Evolutionary conservation across 2,888 invertebrate species (phyloP).

Genomic region (Sericinus montela): DNA sequence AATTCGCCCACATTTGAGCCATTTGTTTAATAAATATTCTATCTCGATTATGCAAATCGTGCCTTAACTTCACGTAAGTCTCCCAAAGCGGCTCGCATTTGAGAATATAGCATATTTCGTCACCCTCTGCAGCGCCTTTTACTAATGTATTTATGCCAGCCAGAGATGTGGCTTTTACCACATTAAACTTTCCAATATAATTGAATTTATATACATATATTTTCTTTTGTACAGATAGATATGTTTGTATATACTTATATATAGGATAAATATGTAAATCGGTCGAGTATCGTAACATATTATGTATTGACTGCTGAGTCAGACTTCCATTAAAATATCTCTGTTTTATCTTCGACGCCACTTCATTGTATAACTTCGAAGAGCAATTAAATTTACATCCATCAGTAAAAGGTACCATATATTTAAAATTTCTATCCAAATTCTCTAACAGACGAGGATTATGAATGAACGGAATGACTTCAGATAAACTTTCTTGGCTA

Average conservation of each 20-base stretch:
- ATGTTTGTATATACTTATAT: slow-evolving; percentile 55
- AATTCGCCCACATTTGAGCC: slow-evolving; percentile 68
- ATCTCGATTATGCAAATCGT: slow-evolving; percentile 42
- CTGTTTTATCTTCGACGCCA: slow-evolving; percentile 47
- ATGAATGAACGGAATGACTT: slow-evolving; percentile 60
- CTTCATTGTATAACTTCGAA: slow-evolving; percentile 38
- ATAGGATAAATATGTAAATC: slow-evolving; percentile 66
- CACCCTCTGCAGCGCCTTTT: slow-evolving; percentile 67
- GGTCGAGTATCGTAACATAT: slow-evolving; percentile 58
- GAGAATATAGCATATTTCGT: slow-evolving; percentile 70
- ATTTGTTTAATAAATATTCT: slow-evolving; percentile 55
- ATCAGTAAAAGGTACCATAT: slow-evolving; percentile 59
- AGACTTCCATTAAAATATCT: slow-evolving; percentile 51
- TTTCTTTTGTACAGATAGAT: slow-evolving; percentile 35
- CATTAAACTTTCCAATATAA: slow-evolving; percentile 60
- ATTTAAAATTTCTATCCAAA: slow-evolving; percentile 51
- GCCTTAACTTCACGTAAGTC: slow-evolving; percentile 42
- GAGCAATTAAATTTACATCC: slow-evolving; percentile 49
- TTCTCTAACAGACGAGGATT: slow-evolving; percentile 50
- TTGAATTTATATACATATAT: slow-evolving; percentile 70
- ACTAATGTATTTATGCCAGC: slow-evolving; percentile 38
- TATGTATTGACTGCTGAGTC: slow-evolving; percentile 43
- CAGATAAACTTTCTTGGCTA: slow-evolving; percentile 70
- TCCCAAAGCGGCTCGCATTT: slow-evolving; percentile 65
- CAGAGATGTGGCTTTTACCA: slow-evolving; percentile 50